Conservation (phyloP, 2,797 vertebrate genomes). For the Leptoclinus maculatus region DNA sequence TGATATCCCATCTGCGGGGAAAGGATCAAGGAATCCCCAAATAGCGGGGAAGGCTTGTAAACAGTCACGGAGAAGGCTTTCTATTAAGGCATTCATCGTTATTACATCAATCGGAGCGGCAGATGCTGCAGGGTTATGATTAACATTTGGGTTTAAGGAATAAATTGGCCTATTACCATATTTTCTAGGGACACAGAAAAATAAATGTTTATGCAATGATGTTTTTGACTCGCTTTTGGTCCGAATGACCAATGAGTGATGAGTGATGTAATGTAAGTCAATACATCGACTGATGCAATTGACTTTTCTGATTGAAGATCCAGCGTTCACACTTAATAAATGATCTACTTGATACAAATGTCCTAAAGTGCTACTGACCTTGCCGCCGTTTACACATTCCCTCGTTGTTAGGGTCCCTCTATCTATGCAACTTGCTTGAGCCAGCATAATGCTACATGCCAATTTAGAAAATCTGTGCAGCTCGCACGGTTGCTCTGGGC, state of each 20-base stretch:
- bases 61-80: slow-evolving; percentile 22
- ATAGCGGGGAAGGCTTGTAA: slow-evolving; percentile 23
- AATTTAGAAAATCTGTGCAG: slow-evolving; percentile 12
- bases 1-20: slow-evolving; percentile 48
- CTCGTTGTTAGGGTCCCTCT: background rate
- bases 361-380: background rate
- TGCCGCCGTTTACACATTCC: background rate
- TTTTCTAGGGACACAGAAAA: background rate
- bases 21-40: slow-evolving; percentile 42
- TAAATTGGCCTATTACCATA: slow-evolving; percentile 9
- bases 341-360: background rate
- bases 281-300: background rate
- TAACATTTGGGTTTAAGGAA: slow-evolving; percentile 9
- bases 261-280: slow-evolving; percentile 7
- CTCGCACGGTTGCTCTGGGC: background rate
- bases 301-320: background rate
- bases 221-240: background rate
- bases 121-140: slow-evolving; percentile 12
- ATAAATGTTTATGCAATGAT: background rate
- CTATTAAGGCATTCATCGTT: slow-evolving; percentile 8
- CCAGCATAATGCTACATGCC: background rate
- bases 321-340: background rate
- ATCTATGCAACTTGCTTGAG: background rate
- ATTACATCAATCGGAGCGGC: background rate
- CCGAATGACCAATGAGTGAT: background rate